These are phyloP conservation scores for Drosophila subquinaria DNA, from an alignment of 2,888 invertebrate species.

Conservation along the genomic window DNA sequence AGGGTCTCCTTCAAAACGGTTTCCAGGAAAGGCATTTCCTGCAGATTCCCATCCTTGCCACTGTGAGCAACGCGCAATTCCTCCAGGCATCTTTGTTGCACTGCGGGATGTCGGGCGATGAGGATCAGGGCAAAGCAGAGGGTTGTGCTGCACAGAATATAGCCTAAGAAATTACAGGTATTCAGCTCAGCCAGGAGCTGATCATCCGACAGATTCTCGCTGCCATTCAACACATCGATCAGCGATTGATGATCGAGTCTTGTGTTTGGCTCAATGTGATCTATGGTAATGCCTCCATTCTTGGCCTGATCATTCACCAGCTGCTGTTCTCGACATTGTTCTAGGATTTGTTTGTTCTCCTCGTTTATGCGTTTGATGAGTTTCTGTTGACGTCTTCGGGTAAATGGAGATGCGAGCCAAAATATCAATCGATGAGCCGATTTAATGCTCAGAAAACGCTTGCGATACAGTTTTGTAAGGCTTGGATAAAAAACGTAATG, in stretches of 20 bases:
- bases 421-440: constrained; percentile 58
- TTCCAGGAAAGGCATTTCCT: constrained; percentile 52
- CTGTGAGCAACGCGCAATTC: constrained; percentile 31
- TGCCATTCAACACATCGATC: constrained; percentile 44
- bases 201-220: constrained; percentile 20
- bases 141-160: constrained; percentile 56
- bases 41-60: background rate
- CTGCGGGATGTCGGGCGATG: constrained; percentile 68
- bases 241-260: constrained; percentile 45
- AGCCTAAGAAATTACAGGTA: constrained; percentile 60
- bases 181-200: constrained; percentile 64
- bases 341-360: constrained; percentile 45
- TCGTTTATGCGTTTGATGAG: constrained; percentile 52
- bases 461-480: constrained; percentile 54
- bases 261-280: constrained; percentile 14
- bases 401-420: constrained; percentile 46
- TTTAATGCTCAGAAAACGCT: constrained; percentile 56
- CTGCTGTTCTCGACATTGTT: constrained; percentile 9
- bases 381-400: constrained; percentile 42
- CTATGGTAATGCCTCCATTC: constrained; percentile 17
- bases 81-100: constrained; percentile 60
- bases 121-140: constrained; percentile 59
- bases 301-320: background rate
- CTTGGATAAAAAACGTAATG: constrained; percentile 17
- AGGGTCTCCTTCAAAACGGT: constrained; percentile 88